phyloP scores from a whole-genome alignment of 2,888 invertebrate genomes.

The Cosmia trapezina region DNA sequence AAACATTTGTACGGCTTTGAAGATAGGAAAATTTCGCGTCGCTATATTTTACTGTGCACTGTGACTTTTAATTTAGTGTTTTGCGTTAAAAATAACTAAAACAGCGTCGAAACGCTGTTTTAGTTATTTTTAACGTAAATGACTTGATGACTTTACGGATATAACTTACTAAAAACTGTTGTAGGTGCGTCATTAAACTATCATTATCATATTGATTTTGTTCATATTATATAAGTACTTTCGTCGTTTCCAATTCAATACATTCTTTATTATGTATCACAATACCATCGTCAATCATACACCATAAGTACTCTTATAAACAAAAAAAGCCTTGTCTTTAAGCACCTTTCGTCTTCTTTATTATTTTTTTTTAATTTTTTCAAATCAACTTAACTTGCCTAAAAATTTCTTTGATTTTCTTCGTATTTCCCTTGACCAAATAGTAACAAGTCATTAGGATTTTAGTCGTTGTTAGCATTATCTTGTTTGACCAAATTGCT shows the following conservation, averaged over 20 bases:
- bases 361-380: background rate
- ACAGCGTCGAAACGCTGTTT: too few species aligned
- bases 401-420: background rate
- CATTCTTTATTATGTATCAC: background rate
- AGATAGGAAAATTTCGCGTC: slow-evolving; percentile 30
- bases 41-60: slow-evolving; percentile 17
- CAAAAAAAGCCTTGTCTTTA: background rate
- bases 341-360: background rate
- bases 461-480: background rate
- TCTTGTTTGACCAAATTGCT: slow-evolving; percentile 2
- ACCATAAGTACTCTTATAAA: too few species aligned
- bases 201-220: slow-evolving; percentile 9
- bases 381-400: background rate
- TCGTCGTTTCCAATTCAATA: slow-evolving; percentile 3
- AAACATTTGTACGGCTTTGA: slow-evolving; percentile 10
- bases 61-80: slow-evolving; percentile 10
- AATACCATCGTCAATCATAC: background rate
- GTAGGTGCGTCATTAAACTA: background rate
- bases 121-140: background rate
- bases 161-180: background rate
- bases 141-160: background rate
- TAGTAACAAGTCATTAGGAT: background rate
- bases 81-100: too few species aligned
- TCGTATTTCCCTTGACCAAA: background rate
- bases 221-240: background rate